Conservation (phyloP, 2,797 vertebrate genomes). For the Pelochelys cantorii region DNA sequence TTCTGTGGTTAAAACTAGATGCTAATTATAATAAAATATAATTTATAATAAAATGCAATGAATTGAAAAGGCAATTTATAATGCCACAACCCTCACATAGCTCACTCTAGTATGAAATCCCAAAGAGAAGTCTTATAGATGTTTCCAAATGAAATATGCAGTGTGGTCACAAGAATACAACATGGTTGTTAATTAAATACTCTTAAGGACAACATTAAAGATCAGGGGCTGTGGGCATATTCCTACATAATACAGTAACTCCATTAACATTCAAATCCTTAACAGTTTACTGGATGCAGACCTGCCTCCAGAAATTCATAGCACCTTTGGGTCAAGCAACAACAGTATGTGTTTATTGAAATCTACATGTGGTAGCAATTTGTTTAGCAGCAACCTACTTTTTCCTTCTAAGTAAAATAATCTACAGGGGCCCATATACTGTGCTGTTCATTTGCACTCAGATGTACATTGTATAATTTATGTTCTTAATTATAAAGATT, state of each 20-base stretch:
- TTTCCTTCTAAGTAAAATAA: slow-evolving; percentile 56
- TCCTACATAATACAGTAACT: slow-evolving; percentile 21
- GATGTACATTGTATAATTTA: slow-evolving; percentile 65
- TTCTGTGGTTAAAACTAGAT: background rate
- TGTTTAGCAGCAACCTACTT: slow-evolving; percentile 73
- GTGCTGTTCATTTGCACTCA: slow-evolving; percentile 62
- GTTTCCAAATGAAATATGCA: background rate
- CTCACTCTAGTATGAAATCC: background rate
- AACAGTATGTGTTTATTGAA: slow-evolving; percentile 76
- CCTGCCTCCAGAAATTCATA: slow-evolving; percentile 69
- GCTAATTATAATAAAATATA: background rate
- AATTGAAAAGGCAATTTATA: fast-evolving
- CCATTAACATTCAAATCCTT: slow-evolving; percentile 24
- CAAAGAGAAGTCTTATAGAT: background rate
- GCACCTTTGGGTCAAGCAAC: slow-evolving; percentile 72
- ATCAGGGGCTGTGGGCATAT: background rate
- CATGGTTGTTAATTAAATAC: fast-evolving
- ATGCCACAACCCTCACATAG: background rate
- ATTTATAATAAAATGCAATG: background rate
- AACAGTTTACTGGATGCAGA: slow-evolving; percentile 33
- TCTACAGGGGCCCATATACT: slow-evolving; percentile 72
- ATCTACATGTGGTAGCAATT: slow-evolving; percentile 82
- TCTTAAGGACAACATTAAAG: background rate
- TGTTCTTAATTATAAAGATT: slow-evolving; percentile 74
- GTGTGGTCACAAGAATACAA: background rate